A percentile compares a stretch with the other conserved stretches of the same genome.
Conservation (phyloP, 2,888 invertebrate species). For the Napeogenes sylphis region DNA sequence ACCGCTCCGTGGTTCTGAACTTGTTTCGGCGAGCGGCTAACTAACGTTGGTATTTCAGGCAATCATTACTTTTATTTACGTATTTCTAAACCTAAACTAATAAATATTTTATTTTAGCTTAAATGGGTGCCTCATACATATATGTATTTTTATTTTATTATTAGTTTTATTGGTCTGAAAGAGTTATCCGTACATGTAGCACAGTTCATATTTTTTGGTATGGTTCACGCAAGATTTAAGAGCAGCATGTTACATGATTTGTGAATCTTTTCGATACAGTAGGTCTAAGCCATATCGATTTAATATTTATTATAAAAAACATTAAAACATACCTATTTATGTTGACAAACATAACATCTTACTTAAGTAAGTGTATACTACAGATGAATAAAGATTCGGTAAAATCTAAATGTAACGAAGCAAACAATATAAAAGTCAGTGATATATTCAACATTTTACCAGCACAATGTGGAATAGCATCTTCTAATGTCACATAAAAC, state of each 20-base stretch:
- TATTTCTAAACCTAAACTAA: too few relatives aligned
- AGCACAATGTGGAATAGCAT: conserved; percentile 4
- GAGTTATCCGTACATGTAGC: too few relatives aligned
- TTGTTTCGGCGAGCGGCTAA: conserved; percentile 26
- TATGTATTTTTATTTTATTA: too few relatives aligned
- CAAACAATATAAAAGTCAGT: conserved; percentile 1
- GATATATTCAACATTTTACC: conserved; percentile 6
- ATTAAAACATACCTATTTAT: too few relatives aligned
- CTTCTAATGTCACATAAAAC: conserved; percentile 16
- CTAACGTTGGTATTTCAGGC: conserved; percentile 12
- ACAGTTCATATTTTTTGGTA: too few relatives aligned
- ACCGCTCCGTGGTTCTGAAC: conserved; percentile 39
- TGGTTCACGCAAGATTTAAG: conserved; percentile 13
- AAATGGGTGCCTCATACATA: too few relatives aligned
- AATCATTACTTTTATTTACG: too few relatives aligned
- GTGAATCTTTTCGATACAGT: conserved; percentile 55
- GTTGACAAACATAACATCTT: too few relatives aligned
- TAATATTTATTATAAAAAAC: conserved; percentile 44
- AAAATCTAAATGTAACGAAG: neutral
- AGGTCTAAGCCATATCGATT: conserved; percentile 57
- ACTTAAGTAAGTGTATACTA: too few relatives aligned
- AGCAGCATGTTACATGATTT: conserved; percentile 64
- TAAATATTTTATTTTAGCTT: too few relatives aligned
- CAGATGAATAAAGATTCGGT: too few relatives aligned
- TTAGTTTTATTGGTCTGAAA: too few relatives aligned